Evolutionary conservation across 2,113 vertebrate species (phyloP).

Genomic region (Nycticorax nycticorax): DNA sequence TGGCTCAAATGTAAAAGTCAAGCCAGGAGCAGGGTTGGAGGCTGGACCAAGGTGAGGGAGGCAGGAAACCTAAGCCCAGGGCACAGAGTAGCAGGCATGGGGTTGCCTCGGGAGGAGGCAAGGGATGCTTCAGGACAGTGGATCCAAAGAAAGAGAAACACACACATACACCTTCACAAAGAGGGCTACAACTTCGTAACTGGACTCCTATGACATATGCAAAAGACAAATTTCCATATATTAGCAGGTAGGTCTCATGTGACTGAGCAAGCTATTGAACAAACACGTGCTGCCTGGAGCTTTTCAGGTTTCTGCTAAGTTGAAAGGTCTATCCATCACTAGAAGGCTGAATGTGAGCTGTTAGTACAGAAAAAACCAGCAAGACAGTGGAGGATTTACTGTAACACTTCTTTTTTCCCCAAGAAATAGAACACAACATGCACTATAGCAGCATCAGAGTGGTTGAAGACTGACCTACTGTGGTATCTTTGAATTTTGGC

Average conservation of each 20-base stretch:
- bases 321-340: background rate
- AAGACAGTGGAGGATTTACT: background rate
- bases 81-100: fast-evolving
- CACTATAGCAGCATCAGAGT: background rate
- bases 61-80: background rate
- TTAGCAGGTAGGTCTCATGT: background rate
- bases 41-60: background rate
- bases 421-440: background rate
- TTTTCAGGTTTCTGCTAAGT: background rate
- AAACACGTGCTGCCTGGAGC: background rate
- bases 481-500: background rate
- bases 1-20: background rate
- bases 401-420: background rate
- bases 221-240: background rate
- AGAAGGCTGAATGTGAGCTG: background rate
- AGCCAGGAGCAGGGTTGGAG: background rate
- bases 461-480: background rate
- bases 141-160: background rate
- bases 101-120: background rate
- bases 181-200: background rate
- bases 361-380: background rate
- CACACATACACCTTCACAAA: background rate
- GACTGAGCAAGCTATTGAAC: background rate
- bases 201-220: background rate
- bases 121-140: background rate